Evolutionary conservation across 2,797 vertebrate genomes (phyloP).

Genomic region (Protosalanx chinensis): DNA sequence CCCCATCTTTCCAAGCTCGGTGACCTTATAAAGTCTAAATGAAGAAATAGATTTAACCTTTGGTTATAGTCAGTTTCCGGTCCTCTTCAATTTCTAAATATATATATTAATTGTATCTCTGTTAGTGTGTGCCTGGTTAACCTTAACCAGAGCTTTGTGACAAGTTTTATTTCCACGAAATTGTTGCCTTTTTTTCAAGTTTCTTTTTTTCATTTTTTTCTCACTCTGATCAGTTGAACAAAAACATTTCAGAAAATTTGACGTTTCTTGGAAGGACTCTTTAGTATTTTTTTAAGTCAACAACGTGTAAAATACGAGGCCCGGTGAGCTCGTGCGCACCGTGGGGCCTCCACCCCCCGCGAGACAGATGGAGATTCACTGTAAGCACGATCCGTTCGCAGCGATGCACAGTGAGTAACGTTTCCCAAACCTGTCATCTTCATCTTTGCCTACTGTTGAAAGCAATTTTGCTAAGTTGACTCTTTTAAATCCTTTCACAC

Average conservation of each 20-base stretch:
- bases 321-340: slow-evolving; percentile 44
- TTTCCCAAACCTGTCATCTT: neutral
- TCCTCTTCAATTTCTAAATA: neutral
- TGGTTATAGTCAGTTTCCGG: neutral
- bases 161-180: slow-evolving; percentile 22
- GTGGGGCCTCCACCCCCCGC: slow-evolving; percentile 43
- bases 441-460: neutral
- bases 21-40: neutral
- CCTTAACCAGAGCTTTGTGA: slow-evolving; percentile 41
- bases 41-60: neutral
- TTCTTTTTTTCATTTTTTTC: neutral
- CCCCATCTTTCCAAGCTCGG: neutral
- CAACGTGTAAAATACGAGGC: slow-evolving; percentile 32
- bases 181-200: neutral
- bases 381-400: slow-evolving; percentile 99
- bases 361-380: slow-evolving; percentile 95
- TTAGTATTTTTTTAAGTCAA: slow-evolving; percentile 35
- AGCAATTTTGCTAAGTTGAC: neutral
- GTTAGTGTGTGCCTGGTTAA: slow-evolving; percentile 10
- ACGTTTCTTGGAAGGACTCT: slow-evolving; percentile 29
- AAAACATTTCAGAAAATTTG: neutral
- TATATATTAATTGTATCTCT: no score
- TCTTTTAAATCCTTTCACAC: no score
- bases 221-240: slow-evolving; percentile 7
- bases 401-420: slow-evolving; percentile 97